These are phyloP conservation scores for Ophthalmolycus amberensis DNA, from an alignment of 2,113 vertebrate genomes.

Conservation along the genomic window DNA sequence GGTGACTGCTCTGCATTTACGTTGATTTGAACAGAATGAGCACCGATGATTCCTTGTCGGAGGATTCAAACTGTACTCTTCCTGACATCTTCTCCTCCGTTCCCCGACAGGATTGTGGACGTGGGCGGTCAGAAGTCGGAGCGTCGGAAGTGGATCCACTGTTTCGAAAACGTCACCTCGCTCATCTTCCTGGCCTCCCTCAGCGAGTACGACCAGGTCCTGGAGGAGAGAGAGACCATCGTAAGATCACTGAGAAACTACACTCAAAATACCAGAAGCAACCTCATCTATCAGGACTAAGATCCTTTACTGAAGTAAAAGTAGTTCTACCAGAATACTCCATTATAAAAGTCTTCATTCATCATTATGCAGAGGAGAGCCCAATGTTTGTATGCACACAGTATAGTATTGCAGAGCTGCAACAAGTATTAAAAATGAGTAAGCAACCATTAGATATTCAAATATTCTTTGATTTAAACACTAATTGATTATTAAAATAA, in stretches of 20 bases:
- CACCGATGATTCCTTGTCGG: background rate
- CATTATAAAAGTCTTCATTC: background rate
- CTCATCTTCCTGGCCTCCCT: constrained; percentile 93
- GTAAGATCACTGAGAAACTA: constrained; percentile 72
- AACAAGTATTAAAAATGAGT: background rate
- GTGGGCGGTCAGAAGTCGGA: constrained; percentile 93
- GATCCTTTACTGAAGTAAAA: background rate
- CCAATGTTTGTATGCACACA: background rate
- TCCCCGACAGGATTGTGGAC: constrained; percentile 88
- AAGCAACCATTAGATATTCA: background rate
- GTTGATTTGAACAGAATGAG: background rate
- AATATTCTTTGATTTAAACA: background rate
- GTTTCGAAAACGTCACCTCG: constrained; percentile 91
- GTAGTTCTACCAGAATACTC: background rate
- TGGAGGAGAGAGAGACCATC: constrained; percentile 88
- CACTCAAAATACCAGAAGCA: background rate
- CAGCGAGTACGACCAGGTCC: constrained; percentile 91
- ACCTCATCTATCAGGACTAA: background rate
- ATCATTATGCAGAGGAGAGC: background rate
- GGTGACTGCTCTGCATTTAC: no score
- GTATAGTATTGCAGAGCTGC: background rate
- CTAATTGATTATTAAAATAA: background rate
- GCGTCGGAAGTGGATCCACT: constrained; percentile 93
- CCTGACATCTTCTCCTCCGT: background rate
- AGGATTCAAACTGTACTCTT: background rate